Conservation (phyloP, 2,113 vertebrate species). For the Siniperca knerii region DNA sequence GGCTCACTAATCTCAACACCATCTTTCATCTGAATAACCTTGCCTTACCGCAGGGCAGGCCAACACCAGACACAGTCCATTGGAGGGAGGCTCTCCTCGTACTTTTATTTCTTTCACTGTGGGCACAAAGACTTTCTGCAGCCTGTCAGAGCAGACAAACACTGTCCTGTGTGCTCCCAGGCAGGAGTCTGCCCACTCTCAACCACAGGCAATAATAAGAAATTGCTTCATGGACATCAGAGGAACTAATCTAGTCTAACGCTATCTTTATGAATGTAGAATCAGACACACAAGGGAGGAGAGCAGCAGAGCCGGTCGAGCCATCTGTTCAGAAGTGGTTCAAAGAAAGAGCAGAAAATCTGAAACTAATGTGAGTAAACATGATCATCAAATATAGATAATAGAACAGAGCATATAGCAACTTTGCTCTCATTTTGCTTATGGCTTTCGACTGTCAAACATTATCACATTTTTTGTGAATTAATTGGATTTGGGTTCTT, state of each 20-base stretch:
- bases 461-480: slow-evolving; percentile 19
- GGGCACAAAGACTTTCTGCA: slow-evolving; percentile 61
- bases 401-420: slow-evolving; percentile 41
- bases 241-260: slow-evolving; percentile 71
- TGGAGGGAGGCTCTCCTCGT: slow-evolving; percentile 63
- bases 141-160: slow-evolving; percentile 55
- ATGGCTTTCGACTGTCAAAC: slow-evolving; percentile 25
- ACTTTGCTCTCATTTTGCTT: slow-evolving; percentile 29
- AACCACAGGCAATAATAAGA: slow-evolving; percentile 67
- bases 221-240: slow-evolving; percentile 66
- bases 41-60: slow-evolving; percentile 80
- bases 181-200: slow-evolving; percentile 48
- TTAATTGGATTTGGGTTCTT: slow-evolving; percentile 57
- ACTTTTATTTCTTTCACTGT: slow-evolving; percentile 71
- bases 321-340: slow-evolving; percentile 74
- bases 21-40: slow-evolving; percentile 87
- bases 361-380: slow-evolving; percentile 64
- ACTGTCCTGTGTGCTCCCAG: slow-evolving; percentile 46
- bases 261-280: slow-evolving; percentile 75
- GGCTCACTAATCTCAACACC: slow-evolving; percentile 85
- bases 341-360: slow-evolving; percentile 64
- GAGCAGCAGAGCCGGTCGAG: slow-evolving; percentile 38
- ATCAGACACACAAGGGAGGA: slow-evolving; percentile 65
- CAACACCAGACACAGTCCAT: slow-evolving; percentile 72
- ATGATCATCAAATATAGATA: slow-evolving; percentile 71